Evolutionary conservation across 2,888 invertebrate species (phyloP).

Genomic region (Lasioglossum marginatum): DNA sequence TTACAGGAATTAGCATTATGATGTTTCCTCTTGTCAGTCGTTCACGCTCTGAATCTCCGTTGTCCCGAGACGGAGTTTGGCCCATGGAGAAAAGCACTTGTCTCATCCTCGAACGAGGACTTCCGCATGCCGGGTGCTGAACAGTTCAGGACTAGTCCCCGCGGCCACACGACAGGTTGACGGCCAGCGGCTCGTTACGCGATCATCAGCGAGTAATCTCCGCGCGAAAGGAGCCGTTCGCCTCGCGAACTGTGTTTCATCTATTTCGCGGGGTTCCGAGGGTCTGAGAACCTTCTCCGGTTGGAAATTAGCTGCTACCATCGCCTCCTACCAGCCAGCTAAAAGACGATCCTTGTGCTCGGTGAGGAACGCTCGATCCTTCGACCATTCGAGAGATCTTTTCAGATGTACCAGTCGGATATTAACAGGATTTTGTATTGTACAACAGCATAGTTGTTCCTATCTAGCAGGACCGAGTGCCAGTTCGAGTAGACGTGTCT

Average conservation of each 20-base stretch:
- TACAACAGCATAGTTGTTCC: background rate
- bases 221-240: constrained; percentile 45
- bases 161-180: constrained; percentile 60
- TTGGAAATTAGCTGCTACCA: constrained; percentile 5
- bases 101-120: constrained; percentile 51
- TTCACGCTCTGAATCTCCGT: background rate
- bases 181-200: constrained; percentile 67
- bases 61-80: constrained; percentile 23
- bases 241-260: constrained; percentile 12
- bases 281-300: background rate
- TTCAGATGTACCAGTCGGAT: background rate
- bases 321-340: background rate
- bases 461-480: background rate
- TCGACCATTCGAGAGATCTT: background rate
- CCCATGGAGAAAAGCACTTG: constrained; percentile 27
- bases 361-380: background rate
- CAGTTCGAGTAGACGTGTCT: background rate
- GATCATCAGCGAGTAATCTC: constrained; percentile 66
- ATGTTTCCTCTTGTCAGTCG: constrained; percentile 8
- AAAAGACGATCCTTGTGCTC: background rate
- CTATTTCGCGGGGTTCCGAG: constrained; percentile 4
- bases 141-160: constrained; percentile 52
- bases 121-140: constrained; percentile 66
- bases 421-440: background rate
- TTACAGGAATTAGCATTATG: constrained; percentile 72